These are phyloP conservation scores for Chionomys nivalis DNA, from an alignment of 2,113 vertebrate genomes.

Conservation along the genomic window DNA sequence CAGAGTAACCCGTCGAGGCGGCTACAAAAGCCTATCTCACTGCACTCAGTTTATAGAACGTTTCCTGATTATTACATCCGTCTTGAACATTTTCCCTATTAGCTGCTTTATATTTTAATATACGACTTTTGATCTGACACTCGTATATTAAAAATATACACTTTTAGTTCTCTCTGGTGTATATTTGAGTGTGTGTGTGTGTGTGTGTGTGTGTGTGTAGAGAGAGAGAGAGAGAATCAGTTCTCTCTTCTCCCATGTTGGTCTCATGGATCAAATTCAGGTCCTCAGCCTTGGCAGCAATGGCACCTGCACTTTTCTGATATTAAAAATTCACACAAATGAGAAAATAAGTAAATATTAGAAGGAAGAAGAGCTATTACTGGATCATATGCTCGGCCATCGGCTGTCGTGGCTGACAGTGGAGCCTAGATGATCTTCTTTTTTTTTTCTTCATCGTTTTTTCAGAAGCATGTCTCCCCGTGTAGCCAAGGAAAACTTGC, in stretches of 20 bases:
- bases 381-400: not conserved
- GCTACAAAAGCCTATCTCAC: not conserved
- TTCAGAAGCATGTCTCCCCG: not conserved
- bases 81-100: not conserved
- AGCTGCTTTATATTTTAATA: not conserved
- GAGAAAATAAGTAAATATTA: not conserved
- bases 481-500: not conserved
- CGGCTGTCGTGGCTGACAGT: not conserved
- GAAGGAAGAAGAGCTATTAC: not conserved
- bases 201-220: not conserved
- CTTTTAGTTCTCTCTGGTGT: too few species aligned
- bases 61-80: not conserved
- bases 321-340: not conserved
- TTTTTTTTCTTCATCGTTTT: not conserved
- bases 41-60: not conserved
- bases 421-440: too few species aligned
- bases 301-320: not conserved
- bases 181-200: not conserved
- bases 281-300: not conserved
- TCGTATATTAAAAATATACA: too few species aligned
- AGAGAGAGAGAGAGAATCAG: not conserved
- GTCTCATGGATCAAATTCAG: not conserved
- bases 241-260: not conserved
- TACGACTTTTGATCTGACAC: too few species aligned
- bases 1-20: too few species aligned